Evolutionary conservation across 2,797 vertebrate genomes (phyloP), one percentile per base, ranked within the genome.

Genomic region (Pelobates cultripes): DNA sequence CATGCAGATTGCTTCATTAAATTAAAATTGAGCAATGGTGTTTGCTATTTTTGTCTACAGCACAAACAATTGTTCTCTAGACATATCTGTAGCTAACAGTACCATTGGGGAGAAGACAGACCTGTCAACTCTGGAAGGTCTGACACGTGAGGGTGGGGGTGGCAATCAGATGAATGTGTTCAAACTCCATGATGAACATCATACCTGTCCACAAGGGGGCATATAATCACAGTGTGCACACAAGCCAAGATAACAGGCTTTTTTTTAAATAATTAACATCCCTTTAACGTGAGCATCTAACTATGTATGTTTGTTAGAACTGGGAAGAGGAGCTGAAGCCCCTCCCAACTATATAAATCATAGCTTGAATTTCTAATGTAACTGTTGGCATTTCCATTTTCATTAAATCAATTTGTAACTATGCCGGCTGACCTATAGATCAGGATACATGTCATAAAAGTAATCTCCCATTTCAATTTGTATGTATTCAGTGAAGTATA

Each of bases 391-490:
- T 40, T 68, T 64, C n/a, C n/a, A 64, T 64, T 64, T 64, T 40
- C 17, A 64, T 64, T 17, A 28, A 64, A 64, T 64, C 61, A 28
- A 64, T 40, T 64, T 28, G 17, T 64, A 64, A n/a, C 17, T 28
- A 5, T 64, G 61, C 28, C 61, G 17, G 61, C 61, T 64, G 17
- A 64, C 28, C 61, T 64, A 64, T 64, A 64, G n/a, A 64, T 64
- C 61, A 40, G 28, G 61, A 64, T 40, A 28, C 17, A 64, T 17
- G 28, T n/a, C n/a, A 64, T 64, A 3, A 64, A 64, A 28, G 14
- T 64, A 40, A 64, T 64, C 61, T 64, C 28, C 7, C 61, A 4
- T 64, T 64, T 17, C 28, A 40, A 64, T 64, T 64, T 64, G 2
- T 40, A 17, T 64, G 61, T 40, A 64, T 64, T 64, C 10, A 64